A percentile compares a stretch with the other conserved stretches of the same genome.
phyloP scores from a whole-genome alignment of 1,140 invertebrate species.

The Drosophila equinoxialis region DNA sequence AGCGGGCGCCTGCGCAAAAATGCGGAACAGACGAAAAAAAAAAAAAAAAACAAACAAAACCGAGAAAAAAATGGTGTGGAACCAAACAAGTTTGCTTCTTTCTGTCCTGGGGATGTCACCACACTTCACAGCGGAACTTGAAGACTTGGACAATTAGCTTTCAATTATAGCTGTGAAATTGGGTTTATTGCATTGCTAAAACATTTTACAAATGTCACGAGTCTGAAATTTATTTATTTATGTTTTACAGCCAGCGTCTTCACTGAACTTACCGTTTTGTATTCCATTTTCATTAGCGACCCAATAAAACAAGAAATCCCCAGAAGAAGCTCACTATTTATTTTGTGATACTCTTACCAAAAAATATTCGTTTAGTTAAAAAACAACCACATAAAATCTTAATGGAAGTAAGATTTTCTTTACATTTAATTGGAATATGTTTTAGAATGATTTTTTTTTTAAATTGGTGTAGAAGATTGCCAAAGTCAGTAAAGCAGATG shows the following conservation, averaged over 20 bases:
- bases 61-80: conserved; percentile 8
- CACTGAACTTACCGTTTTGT: conserved; percentile 45
- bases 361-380: not conserved
- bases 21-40: conserved; percentile 62
- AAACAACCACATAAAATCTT: no score
- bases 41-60: conserved; percentile 6
- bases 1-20: conserved; percentile 59
- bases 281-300: conserved; percentile 68
- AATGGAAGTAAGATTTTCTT: no score
- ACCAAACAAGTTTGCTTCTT: conserved; percentile 16
- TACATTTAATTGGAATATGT: no score
- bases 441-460: no score
- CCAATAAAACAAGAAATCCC: conserved; percentile 41
- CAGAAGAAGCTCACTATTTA: not conserved
- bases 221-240: conserved; percentile 75
- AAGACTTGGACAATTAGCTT: conserved; percentile 54
- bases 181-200: conserved; percentile 76
- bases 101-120: conserved; percentile 49
- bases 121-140: conserved; percentile 28
- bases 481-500: no score
- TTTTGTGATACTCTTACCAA: conserved; percentile 14
- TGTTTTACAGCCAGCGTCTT: conserved; percentile 72
- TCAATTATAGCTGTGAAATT: conserved; percentile 76
- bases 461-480: no score
- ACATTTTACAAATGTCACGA: conserved; percentile 78